Evolutionary conservation across 2,888 invertebrate genomes (phyloP).

Genomic region (Ptycholaimellus sp.): DNA sequence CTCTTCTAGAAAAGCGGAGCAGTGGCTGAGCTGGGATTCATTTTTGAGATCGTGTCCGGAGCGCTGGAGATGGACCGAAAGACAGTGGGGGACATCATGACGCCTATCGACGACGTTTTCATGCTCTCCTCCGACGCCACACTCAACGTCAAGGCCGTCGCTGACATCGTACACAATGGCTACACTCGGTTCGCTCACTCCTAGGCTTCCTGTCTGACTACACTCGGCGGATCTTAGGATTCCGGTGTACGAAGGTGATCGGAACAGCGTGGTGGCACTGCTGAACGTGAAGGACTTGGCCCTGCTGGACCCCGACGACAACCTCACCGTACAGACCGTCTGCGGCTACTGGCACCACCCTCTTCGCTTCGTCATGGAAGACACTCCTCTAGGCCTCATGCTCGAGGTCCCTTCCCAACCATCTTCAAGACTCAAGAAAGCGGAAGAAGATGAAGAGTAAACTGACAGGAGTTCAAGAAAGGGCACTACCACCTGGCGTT

Average conservation of each 20-base stretch:
- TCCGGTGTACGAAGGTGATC: neutral
- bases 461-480: no score
- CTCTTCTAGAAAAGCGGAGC: no score
- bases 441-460: no score
- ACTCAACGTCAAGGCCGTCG: conserved; percentile 70
- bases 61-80: conserved; percentile 75
- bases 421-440: neutral
- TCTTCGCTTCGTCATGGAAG: conserved; percentile 78
- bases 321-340: conserved; percentile 35
- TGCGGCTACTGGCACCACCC: conserved; percentile 51
- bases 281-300: conserved; percentile 90
- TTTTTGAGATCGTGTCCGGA: conserved; percentile 86
- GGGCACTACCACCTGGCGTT: conserved; percentile 59
- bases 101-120: conserved; percentile 69
- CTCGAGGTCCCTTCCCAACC: conserved; percentile 33
- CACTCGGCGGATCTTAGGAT: no score
- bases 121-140: conserved; percentile 67
- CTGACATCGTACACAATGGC: conserved; percentile 62
- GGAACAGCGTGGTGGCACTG: conserved; percentile 62
- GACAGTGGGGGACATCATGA: conserved; percentile 74
- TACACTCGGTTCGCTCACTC: conserved; percentile 76
- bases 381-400: conserved; percentile 73
- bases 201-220: no score
- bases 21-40: conserved; percentile 36
- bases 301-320: conserved; percentile 89